Conservation (phyloP, 2,797 vertebrate species). For the Epinephelus awoara region DNA sequence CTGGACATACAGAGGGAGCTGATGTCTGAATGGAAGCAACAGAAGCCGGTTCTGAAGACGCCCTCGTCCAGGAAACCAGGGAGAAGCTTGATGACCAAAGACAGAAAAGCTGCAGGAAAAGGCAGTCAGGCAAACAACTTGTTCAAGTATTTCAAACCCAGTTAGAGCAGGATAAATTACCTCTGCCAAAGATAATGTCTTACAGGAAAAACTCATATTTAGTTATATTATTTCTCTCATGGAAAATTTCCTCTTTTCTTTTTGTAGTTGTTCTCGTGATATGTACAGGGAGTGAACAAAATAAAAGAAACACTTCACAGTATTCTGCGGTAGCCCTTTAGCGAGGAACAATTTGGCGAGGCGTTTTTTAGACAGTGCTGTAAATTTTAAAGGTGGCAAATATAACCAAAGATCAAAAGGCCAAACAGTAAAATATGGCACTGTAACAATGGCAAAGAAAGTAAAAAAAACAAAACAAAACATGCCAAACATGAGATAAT, state of each 20-base stretch:
- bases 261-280: not conserved
- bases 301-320: not conserved
- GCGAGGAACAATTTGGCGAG: not conserved
- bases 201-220: not conserved
- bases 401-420: too few relatives aligned
- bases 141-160: conserved; percentile 89
- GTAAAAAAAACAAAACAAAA: too few relatives aligned
- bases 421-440: too few relatives aligned
- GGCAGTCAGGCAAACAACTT: conserved; percentile 80
- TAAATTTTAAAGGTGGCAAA: not conserved
- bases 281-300: not conserved
- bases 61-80: conserved; percentile 60
- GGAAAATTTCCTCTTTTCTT: not conserved
- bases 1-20: conserved; percentile 89
- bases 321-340: not conserved
- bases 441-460: too few relatives aligned
- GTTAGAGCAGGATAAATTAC: conserved; percentile 34
- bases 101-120: conserved; percentile 66
- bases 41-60: conserved; percentile 71
- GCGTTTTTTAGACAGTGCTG: not conserved
- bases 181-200: not conserved
- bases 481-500: too few relatives aligned
- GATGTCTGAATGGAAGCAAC: conserved; percentile 88
- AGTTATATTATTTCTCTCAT: not conserved
- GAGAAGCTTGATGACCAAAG: conserved; percentile 64